These are phyloP conservation scores for Copsychus sechellarum DNA, from an alignment of 2,113 vertebrate genomes.

Conservation along the genomic window DNA sequence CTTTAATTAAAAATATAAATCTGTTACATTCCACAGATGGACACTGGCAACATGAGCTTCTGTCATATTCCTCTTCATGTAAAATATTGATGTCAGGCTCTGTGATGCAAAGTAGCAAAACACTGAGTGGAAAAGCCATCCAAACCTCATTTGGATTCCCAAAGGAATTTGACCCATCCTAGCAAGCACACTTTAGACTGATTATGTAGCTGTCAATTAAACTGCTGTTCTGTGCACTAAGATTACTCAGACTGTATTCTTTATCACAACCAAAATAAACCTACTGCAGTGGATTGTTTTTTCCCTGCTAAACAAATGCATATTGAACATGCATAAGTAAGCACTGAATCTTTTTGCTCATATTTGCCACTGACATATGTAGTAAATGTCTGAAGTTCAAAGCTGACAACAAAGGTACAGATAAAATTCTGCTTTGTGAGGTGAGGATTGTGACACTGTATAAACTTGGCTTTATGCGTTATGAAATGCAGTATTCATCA, in stretches of 20 bases:
- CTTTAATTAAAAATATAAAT: slow-evolving; percentile 32
- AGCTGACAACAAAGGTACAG: background rate
- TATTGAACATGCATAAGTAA: slow-evolving; percentile 12
- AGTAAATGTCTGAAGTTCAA: background rate
- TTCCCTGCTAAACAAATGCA: background rate
- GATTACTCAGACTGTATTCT: background rate
- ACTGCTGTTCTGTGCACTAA: background rate
- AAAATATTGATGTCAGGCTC: background rate
- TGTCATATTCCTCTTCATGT: background rate
- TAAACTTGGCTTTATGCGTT: slow-evolving; percentile 9
- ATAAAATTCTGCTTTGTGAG: background rate
- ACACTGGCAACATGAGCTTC: background rate
- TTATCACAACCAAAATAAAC: slow-evolving; percentile 20
- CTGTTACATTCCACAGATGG: background rate
- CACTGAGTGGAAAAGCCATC: slow-evolving; percentile 5
- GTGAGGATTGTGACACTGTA: background rate
- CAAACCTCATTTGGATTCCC: slow-evolving; percentile 46
- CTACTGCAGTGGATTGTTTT: background rate
- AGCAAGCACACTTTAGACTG: slow-evolving; percentile 25
- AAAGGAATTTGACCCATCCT: slow-evolving; percentile 11
- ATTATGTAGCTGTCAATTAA: slow-evolving; percentile 46
- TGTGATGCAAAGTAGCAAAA: slow-evolving; percentile 20
- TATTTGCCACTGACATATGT: background rate
- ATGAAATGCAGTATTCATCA: background rate
- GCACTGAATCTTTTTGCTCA: background rate